Evolutionary conservation across 23 tunicate species (phyloP).

Genomic region (Phallusia fumigata): DNA sequence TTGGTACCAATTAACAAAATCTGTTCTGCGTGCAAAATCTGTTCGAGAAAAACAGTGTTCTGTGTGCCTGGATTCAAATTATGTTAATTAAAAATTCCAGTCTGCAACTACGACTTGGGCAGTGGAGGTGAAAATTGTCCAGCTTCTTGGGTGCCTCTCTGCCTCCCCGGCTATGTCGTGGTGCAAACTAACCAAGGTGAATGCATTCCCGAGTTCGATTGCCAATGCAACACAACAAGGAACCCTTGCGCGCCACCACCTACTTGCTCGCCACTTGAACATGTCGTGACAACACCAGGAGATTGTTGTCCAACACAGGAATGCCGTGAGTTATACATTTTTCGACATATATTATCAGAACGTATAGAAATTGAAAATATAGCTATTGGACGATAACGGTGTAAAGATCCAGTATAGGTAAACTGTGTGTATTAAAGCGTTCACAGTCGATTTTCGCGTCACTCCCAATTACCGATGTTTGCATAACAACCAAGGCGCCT

Average conservation of each 20-base stretch:
- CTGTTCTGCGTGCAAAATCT: too few species aligned
- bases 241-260: slow-evolving; percentile 69
- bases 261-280: slow-evolving; percentile 49
- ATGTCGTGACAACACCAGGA: slow-evolving; percentile 51
- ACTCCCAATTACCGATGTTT: too few species aligned
- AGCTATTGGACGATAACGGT: too few species aligned
- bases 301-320: slow-evolving; percentile 77
- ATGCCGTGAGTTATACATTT: slow-evolving; percentile 72
- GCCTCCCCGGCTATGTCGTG: slow-evolving; percentile 64
- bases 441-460: too few species aligned
- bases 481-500: too few species aligned
- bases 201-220: slow-evolving; percentile 77
- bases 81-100: slow-evolving; percentile 6
- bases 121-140: slow-evolving; percentile 45
- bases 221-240: slow-evolving; percentile 64
- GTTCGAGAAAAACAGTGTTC: too few species aligned
- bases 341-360: too few species aligned
- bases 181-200: slow-evolving; percentile 42
- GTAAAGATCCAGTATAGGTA: too few species aligned
- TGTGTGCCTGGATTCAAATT: too few species aligned
- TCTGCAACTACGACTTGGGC: slow-evolving; percentile 68
- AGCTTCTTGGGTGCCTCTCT: slow-evolving; percentile 44
- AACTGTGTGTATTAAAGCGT: too few species aligned
- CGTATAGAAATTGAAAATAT: too few species aligned
- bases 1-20: too few species aligned